phyloP scores from a whole-genome alignment of 1,140 invertebrate genomes.

The Scylla paramamosain region DNA sequence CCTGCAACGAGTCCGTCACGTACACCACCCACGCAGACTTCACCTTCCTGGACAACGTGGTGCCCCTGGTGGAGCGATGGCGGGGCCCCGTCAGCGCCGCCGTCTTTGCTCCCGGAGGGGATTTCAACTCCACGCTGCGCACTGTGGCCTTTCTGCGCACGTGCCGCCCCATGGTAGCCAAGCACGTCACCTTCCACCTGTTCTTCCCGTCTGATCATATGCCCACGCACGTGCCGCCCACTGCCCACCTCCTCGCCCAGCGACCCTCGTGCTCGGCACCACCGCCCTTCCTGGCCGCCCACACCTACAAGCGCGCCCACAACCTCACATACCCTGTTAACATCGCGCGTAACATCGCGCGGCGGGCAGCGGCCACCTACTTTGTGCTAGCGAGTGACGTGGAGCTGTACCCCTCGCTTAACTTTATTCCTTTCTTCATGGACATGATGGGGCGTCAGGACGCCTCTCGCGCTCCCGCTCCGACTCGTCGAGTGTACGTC shows the following conservation, averaged over 20 bases:
- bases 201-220: slow-evolving; percentile 77
- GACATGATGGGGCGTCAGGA: slow-evolving; percentile 76
- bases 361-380: slow-evolving; percentile 90
- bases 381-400: slow-evolving; percentile 93
- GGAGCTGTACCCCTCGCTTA: slow-evolving; percentile 87
- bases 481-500: slow-evolving; percentile 88
- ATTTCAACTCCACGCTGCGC: slow-evolving; percentile 85
- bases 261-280: slow-evolving; percentile 70
- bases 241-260: slow-evolving; percentile 61
- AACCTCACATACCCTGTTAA: slow-evolving; percentile 93
- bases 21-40: slow-evolving; percentile 96
- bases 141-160: slow-evolving; percentile 84
- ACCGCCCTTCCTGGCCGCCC: slow-evolving; percentile 80
- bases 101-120: slow-evolving; percentile 88
- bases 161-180: slow-evolving; percentile 73
- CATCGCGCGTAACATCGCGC: slow-evolving; percentile 91
- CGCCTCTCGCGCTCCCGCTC: slow-evolving; percentile 58
- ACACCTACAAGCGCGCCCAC: slow-evolving; percentile 87
- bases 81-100: slow-evolving; percentile 87
- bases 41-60: slow-evolving; percentile 94
- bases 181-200: slow-evolving; percentile 78
- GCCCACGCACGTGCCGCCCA: slow-evolving; percentile 72
- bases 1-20: slow-evolving; percentile 92
- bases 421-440: slow-evolving; percentile 77
- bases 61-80: slow-evolving; percentile 83